Conservation (phyloP, 1,140 invertebrate species). For the Aleiodes sp. region DNA sequence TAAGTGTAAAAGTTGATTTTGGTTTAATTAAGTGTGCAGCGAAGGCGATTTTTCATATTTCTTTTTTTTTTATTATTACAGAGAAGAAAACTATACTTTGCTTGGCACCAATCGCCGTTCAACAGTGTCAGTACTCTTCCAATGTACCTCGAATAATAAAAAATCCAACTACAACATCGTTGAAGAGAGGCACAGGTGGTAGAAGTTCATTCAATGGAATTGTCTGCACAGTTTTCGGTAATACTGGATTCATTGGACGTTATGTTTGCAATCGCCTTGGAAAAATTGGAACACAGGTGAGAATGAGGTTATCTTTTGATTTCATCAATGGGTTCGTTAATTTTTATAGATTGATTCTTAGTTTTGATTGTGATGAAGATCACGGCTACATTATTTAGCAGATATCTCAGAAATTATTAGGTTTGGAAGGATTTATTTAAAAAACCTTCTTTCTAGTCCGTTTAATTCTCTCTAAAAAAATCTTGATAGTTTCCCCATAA, state of each 20-base stretch:
- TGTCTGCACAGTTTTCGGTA: constrained; percentile 97
- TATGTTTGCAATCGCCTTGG: constrained; percentile 90
- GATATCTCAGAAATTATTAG: too few species aligned
- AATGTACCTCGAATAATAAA: constrained; percentile 54
- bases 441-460: too few species aligned
- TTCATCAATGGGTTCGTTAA: too few species aligned
- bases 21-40: neutral
- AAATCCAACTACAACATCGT: constrained; percentile 69
- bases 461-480: too few species aligned
- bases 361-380: too few species aligned
- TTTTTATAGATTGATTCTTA: neutral
- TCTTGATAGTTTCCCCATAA: too few species aligned
- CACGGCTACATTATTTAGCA: too few species aligned
- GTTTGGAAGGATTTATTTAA: too few species aligned
- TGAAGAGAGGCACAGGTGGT: constrained; percentile 91
- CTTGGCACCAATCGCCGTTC: neutral
- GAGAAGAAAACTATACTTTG: neutral
- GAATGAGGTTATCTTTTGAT: neutral
- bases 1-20: neutral
- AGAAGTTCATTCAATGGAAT: constrained; percentile 96
- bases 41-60: too few species aligned
- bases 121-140: constrained; percentile 49
- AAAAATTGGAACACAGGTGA: constrained; percentile 84
- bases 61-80: neutral
- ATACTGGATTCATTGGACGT: constrained; percentile 86